Conservation (phyloP, 2,113 vertebrate genomes). For the Geococcyx californianus region DNA sequence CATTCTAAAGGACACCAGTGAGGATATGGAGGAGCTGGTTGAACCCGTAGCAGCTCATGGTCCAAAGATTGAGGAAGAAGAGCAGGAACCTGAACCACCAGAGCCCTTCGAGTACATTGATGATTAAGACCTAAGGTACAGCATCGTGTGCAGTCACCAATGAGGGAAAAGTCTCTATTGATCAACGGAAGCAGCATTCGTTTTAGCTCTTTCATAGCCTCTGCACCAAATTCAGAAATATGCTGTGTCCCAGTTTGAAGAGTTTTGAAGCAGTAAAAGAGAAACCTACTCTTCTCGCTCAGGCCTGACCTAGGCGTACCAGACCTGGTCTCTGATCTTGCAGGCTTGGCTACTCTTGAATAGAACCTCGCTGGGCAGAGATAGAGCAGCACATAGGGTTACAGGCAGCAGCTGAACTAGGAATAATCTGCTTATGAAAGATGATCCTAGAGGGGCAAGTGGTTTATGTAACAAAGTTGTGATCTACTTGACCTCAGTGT, state of each 20-base stretch:
- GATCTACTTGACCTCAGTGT: constrained; percentile 7
- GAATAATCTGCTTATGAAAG: not conserved
- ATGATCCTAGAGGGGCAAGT: not conserved
- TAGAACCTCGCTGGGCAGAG: not conserved
- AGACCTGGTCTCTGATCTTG: not conserved
- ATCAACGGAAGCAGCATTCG: not conserved
- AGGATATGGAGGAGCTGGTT: constrained; percentile 95
- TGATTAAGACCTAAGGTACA: constrained; percentile 79
- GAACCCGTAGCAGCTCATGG: constrained; percentile 96
- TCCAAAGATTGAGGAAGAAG: constrained; percentile 97
- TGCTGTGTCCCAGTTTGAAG: not conserved
- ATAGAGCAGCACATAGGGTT: not conserved
- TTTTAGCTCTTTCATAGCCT: not conserved
- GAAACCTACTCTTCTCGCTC: not conserved
- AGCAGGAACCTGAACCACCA: constrained; percentile 95
- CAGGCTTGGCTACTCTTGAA: not conserved
- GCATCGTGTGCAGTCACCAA: not conserved
- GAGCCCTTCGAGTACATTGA: constrained; percentile 98
- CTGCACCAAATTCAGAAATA: not conserved
- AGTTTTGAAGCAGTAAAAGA: not conserved
- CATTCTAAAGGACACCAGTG: constrained; percentile 95
- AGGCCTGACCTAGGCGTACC: not conserved
- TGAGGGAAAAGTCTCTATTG: not conserved
- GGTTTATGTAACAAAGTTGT: constrained; percentile 4
- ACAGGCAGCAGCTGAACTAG: not conserved